Base-by-base conservation (phyloP, 53 echinoderm and acorn worm genomes). In the Holothuria leucospilota region DNA sequence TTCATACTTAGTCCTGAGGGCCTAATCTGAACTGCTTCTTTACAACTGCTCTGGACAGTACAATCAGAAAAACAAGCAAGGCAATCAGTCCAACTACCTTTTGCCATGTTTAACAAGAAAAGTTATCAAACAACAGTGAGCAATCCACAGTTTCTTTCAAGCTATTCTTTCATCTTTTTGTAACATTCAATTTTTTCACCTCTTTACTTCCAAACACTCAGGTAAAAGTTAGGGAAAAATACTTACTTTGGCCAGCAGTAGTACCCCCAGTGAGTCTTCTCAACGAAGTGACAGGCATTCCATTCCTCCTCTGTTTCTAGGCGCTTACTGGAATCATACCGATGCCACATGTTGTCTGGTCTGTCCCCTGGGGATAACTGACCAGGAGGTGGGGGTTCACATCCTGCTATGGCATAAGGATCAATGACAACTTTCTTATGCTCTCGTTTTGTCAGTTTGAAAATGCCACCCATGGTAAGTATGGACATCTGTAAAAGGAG, bases 201-300 rank as follows among this genome's bases (percentile, higher is more conserved):
- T 56, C 18, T 5, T 18, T 16, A 13, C 18, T 15, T 16, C 1
- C 15, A 56, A 15, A 16, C 15, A 16, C 16, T 18, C 0, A 16
- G 0, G 15, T 52, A 2, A 18, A 56, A 56, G 9, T 49, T 56
- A 2, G 56, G 56, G 2, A 42, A 18, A 34, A 25, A 46, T 34
- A 79, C 93, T 91, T 88, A 97, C 98, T 92, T 93, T 46, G 98
- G 98, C 98, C 98, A 97, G 62, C 62, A 80, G 77, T 97, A 95
- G 69, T 91, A 97, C 9, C 98, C 93, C 95, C 93, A 93, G 78
- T 97, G 98, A 12, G 95, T 97, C 85, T 97, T 97, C 64, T 94
- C 95, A 21, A 95, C 90, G 51, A 97, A 95, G 20, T 86, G 82
- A 46, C 86, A 84, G 21, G 82, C 68, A 52, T 97, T 93, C 98